A percentile compares a stretch with the other conserved stretches of the same genome.
Conservation (phyloP, 2,797 vertebrate species). For the Rhyacichthys aspro region DNA sequence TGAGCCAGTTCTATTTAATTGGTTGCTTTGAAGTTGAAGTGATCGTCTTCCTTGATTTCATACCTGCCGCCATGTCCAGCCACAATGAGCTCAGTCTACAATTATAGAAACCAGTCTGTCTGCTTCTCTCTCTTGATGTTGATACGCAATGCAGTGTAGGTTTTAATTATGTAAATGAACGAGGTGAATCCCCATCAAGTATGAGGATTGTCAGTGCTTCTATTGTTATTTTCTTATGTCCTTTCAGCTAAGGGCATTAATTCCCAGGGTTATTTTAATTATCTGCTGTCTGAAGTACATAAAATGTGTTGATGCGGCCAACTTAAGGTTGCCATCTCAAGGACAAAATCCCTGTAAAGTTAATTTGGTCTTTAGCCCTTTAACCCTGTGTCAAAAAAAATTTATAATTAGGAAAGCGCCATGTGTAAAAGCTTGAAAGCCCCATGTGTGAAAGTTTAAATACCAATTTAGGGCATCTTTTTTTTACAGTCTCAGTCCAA, state of each 20-base stretch:
- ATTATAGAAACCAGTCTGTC: slow-evolving; percentile 59
- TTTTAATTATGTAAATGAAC: slow-evolving; percentile 68
- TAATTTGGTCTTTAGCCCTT: slow-evolving; percentile 51
- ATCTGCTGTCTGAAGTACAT: slow-evolving; percentile 37
- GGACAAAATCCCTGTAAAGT: slow-evolving; percentile 47
- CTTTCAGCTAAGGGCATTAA: slow-evolving; percentile 37
- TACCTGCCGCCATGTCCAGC: slow-evolving; percentile 53
- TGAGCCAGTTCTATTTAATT: slow-evolving; percentile 14
- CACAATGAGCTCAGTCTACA: slow-evolving; percentile 60
- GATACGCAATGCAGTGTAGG: slow-evolving; percentile 26
- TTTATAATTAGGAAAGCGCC: slow-evolving; percentile 30
- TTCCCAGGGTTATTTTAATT: slow-evolving; percentile 26
- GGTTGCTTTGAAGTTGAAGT: slow-evolving; percentile 73
- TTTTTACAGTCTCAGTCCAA: too few relatives aligned
- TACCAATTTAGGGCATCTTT: slow-evolving; percentile 42
- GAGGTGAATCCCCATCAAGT: slow-evolving; percentile 52
- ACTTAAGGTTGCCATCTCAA: slow-evolving; percentile 40
- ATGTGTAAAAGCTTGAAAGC: slow-evolving; percentile 12
- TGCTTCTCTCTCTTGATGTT: slow-evolving; percentile 55
- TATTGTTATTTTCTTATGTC: slow-evolving; percentile 24
- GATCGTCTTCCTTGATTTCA: slow-evolving; percentile 58
- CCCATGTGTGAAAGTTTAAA: neutral
- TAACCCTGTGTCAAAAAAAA: slow-evolving; percentile 40
- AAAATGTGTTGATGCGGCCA: slow-evolving; percentile 35
- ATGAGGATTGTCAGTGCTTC: slow-evolving; percentile 30